Evolutionary conservation across 2,113 vertebrate species (phyloP).

Genomic region (Pelobates fuscus): DNA sequence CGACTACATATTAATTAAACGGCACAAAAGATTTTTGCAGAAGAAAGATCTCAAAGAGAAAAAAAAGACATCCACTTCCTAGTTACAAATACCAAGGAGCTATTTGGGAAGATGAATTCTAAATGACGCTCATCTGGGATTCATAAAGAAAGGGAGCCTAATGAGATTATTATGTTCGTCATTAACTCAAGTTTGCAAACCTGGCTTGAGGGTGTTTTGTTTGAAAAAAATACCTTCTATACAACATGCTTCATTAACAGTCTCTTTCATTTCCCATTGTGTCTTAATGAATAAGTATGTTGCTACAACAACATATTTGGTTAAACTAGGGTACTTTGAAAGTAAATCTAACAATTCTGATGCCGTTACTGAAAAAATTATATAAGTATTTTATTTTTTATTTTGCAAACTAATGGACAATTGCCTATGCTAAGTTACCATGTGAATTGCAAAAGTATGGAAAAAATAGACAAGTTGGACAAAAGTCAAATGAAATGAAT

Average conservation of each 20-base stretch:
- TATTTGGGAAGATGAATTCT: constrained; percentile 61
- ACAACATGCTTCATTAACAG: constrained; percentile 58
- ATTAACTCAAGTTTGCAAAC: constrained; percentile 61
- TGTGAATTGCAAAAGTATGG: too few relatives aligned
- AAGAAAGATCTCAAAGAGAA: constrained; percentile 57
- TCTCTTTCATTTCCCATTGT: constrained; percentile 15
- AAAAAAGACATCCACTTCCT: constrained; percentile 57
- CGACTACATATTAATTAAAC: constrained; percentile 62
- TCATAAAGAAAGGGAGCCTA: constrained; percentile 65
- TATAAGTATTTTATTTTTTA: too few relatives aligned
- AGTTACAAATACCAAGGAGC: constrained; percentile 56
- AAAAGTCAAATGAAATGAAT: too few relatives aligned
- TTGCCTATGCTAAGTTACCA: too few relatives aligned
- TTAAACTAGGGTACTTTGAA: constrained; percentile 7
- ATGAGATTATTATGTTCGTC: constrained; percentile 60
- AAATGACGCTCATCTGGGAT: constrained; percentile 65
- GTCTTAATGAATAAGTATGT: constrained; percentile 26
- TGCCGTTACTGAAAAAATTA: neutral
- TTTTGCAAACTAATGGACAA: too few relatives aligned
- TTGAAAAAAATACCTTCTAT: constrained; percentile 51
- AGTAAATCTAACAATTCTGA: neutral
- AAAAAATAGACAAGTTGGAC: too few relatives aligned
- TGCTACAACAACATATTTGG: constrained; percentile 33
- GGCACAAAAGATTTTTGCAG: constrained; percentile 58
- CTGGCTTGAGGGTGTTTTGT: constrained; percentile 55